Evolutionary conservation across 1,140 invertebrate species (phyloP).

Genomic region (Cheumatopsyche charites): DNA sequence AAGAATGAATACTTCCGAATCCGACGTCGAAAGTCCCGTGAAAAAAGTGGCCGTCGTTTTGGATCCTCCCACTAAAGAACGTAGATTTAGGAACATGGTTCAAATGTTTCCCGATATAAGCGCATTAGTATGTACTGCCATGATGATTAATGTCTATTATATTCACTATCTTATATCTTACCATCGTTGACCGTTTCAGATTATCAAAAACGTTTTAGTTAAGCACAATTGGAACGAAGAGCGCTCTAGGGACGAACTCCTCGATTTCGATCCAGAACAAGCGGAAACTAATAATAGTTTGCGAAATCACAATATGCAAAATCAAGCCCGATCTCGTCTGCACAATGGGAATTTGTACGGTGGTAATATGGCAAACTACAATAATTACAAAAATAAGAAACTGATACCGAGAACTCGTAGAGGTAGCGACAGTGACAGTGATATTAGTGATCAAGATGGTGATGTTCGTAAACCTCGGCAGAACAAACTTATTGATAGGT

Average conservation of each 20-base stretch:
- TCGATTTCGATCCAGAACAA: conserved; percentile 58
- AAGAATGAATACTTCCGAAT: conserved; percentile 52
- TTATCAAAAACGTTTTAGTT: conserved; percentile 56
- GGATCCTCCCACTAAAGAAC: conserved; percentile 55
- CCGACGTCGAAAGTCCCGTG: conserved; percentile 56
- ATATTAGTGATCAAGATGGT: conserved; percentile 40
- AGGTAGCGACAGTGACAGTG: conserved; percentile 35
- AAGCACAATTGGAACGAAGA: conserved; percentile 61
- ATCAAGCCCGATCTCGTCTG: neutral
- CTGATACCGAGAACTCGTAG: neutral
- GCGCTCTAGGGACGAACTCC: conserved; percentile 56
- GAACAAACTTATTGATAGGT: conserved; percentile 46
- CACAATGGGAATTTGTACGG: neutral
- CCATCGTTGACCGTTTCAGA: conserved; percentile 43
- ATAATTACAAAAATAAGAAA: neutral
- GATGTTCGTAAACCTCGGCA: conserved; percentile 27
- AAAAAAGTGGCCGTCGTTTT: conserved; percentile 52
- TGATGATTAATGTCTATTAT: neutral
- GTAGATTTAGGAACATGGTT: conserved; percentile 59
- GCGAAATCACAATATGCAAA: conserved; percentile 13
- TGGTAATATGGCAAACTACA: neutral
- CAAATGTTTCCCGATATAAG: conserved; percentile 61
- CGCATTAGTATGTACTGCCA: conserved; percentile 51
- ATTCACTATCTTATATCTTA: neutral
- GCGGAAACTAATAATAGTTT: conserved; percentile 50